A percentile compares a stretch with the other conserved stretches of the same genome.
phyloP scores from a whole-genome alignment of 1,140 invertebrate genomes.

The Panulirus ornatus region DNA sequence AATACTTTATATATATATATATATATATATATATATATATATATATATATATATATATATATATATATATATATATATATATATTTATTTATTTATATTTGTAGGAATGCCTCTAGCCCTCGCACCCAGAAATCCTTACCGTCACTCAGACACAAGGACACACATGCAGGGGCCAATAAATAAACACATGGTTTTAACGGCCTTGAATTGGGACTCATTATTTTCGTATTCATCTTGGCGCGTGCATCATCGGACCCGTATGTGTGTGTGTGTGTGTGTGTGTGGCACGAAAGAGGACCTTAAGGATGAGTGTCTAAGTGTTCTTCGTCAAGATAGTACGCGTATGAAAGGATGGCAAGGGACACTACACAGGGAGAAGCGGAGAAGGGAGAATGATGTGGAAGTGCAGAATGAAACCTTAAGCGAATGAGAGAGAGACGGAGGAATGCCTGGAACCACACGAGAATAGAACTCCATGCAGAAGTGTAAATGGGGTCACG shows the following conservation, averaged over 20 bases:
- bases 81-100: conserved; percentile 6
- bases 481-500: too few relatives aligned
- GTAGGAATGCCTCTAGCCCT: too few relatives aligned
- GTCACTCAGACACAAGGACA: conserved; percentile 22
- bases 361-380: too few relatives aligned
- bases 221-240: not conserved
- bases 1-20: not conserved
- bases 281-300: not conserved
- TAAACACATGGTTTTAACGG: not conserved
- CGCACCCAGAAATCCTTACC: not conserved
- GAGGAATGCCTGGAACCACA: too few relatives aligned
- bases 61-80: conserved; percentile 37
- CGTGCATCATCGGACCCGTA: not conserved
- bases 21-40: conserved; percentile 22
- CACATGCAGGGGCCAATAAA: not conserved
- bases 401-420: too few relatives aligned
- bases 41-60: conserved; percentile 33
- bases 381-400: too few relatives aligned
- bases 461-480: too few relatives aligned
- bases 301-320: not conserved
- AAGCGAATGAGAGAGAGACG: too few relatives aligned
- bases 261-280: not conserved
- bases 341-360: too few relatives aligned
- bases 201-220: not conserved
- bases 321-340: too few relatives aligned